phyloP scores from a whole-genome alignment of 2,888 invertebrate genomes.

The Patella ulyssiponensis region DNA sequence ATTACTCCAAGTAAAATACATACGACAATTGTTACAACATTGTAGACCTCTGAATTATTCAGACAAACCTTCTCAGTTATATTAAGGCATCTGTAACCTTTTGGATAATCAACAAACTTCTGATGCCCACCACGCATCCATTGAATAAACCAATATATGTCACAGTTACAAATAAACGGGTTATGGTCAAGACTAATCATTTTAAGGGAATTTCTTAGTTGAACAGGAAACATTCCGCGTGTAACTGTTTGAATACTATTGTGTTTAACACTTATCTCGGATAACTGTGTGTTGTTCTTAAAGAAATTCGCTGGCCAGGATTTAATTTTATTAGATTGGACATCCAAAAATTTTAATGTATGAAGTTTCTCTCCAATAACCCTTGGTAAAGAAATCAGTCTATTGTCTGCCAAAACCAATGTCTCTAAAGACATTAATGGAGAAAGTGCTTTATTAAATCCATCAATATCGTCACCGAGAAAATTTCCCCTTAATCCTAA shows the following conservation, averaged over 20 bases:
- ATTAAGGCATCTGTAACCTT: neutral
- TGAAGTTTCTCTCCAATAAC: neutral
- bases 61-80: neutral
- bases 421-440: neutral
- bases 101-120: conserved; percentile 1
- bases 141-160: conserved; percentile 58
- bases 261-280: neutral
- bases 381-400: neutral
- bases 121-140: conserved; percentile 25
- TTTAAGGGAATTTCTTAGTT: conserved; percentile 16
- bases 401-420: neutral
- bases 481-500: neutral
- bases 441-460: neutral
- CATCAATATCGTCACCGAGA: neutral
- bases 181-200: conserved; percentile 76
- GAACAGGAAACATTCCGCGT: neutral
- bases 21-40: neutral
- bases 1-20: neutral
- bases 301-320: neutral
- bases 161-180: conserved; percentile 78
- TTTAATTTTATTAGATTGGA: neutral
- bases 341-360: neutral
- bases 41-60: neutral
- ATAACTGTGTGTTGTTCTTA: neutral
- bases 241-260: neutral